Conservation (phyloP, 2,888 invertebrate species). For the Tromatobia lineatoria region DNA sequence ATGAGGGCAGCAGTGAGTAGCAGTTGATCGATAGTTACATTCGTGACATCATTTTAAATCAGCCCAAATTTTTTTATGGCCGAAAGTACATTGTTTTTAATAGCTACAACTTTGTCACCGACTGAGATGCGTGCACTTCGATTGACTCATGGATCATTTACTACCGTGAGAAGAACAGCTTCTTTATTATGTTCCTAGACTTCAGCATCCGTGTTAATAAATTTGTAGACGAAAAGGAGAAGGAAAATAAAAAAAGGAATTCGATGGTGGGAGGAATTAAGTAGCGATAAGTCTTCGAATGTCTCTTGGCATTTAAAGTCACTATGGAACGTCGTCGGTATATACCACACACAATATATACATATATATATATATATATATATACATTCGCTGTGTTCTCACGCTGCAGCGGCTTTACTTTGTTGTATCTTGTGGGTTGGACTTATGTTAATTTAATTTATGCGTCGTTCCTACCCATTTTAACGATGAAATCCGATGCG, state of each 20-base stretch:
- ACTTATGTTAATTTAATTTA: slow-evolving; percentile 82
- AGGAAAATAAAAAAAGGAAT: slow-evolving; percentile 22
- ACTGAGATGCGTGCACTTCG: slow-evolving; percentile 31
- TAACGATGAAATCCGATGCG: slow-evolving; percentile 38
- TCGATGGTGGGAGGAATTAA: slow-evolving; percentile 53
- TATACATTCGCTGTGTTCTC: slow-evolving; percentile 69
- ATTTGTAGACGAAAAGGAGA: slow-evolving; percentile 48
- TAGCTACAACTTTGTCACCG: slow-evolving; percentile 15
- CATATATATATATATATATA: neutral
- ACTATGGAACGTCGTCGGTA: slow-evolving; percentile 44
- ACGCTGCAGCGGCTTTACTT: slow-evolving; percentile 80
- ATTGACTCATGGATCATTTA: slow-evolving; percentile 47
- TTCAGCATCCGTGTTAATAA: slow-evolving; percentile 57
- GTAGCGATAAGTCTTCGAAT: slow-evolving; percentile 66
- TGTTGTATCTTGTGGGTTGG: slow-evolving; percentile 71
- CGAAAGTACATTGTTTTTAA: slow-evolving; percentile 9
- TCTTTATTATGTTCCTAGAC: slow-evolving; percentile 57
- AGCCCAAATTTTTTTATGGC: neutral
- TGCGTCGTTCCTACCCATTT: slow-evolving; percentile 70
- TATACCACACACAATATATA: slow-evolving; percentile 6
- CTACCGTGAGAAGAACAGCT: slow-evolving; percentile 53
- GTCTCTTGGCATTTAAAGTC: slow-evolving; percentile 57
- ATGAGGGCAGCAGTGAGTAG: neutral
- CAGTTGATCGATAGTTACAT: slow-evolving; percentile 21
- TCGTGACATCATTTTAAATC: neutral